Conservation (phyloP, 1,140 invertebrate species). For the Nasonia longicornis region DNA sequence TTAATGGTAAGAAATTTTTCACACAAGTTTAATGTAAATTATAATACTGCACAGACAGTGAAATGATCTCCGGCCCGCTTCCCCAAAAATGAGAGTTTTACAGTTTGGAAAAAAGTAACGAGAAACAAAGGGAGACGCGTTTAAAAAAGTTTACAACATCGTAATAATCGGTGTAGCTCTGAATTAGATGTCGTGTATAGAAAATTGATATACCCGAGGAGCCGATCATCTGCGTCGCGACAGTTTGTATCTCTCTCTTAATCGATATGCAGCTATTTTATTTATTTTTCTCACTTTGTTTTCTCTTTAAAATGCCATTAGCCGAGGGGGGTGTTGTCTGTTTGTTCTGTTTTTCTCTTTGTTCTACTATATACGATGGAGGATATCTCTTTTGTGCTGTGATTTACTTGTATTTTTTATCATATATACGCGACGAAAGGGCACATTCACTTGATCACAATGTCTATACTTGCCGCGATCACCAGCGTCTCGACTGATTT, state of each 20-base stretch:
- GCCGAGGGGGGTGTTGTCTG: constrained; percentile 20
- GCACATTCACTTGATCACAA: constrained; percentile 60
- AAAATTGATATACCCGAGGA: constrained; percentile 34
- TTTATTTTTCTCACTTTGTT: constrained; percentile 27
- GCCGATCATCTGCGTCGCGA: constrained; percentile 37
- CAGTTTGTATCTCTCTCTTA: constrained; percentile 43
- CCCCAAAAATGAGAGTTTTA: background rate
- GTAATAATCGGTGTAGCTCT: constrained; percentile 19
- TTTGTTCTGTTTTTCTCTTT: constrained; percentile 10
- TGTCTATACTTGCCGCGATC: constrained; percentile 32
- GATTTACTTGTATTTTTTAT: constrained; percentile 42
- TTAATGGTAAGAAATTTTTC: background rate
- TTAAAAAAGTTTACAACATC: constrained; percentile 26
- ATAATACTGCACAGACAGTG: background rate
- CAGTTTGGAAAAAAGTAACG: background rate
- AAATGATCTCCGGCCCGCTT: background rate
- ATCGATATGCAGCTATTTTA: constrained; percentile 39
- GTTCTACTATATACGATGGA: constrained; percentile 42
- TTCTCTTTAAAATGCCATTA: constrained; percentile 50
- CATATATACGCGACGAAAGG: constrained; percentile 55
- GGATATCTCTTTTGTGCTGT: constrained; percentile 57
- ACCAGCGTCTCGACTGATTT: constrained; percentile 18
- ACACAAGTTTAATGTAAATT: background rate
- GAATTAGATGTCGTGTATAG: constrained; percentile 35
- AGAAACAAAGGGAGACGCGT: background rate